phyloP scores from a whole-genome alignment of 2,113 vertebrate species.

The Sialia sialis region DNA sequence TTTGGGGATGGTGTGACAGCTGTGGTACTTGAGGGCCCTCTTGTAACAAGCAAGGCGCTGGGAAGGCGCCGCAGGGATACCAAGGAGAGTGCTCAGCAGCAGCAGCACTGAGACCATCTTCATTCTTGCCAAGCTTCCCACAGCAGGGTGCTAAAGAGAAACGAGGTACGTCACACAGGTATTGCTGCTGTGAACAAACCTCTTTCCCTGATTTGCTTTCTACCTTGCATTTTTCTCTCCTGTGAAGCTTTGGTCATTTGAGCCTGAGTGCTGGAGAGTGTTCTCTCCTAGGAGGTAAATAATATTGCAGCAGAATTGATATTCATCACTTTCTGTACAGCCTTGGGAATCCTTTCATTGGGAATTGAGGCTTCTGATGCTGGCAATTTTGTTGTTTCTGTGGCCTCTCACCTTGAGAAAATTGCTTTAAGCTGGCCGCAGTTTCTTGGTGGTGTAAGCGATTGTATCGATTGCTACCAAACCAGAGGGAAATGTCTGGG shows the following conservation, averaged over 20 bases:
- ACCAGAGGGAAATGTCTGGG: neutral
- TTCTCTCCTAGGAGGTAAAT: constrained; percentile 32
- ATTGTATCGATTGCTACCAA: neutral
- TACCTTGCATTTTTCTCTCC: neutral
- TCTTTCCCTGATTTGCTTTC: neutral
- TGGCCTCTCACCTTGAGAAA: constrained; percentile 46
- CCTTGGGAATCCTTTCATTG: neutral
- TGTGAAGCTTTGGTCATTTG: neutral
- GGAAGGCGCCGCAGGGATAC: constrained; percentile 20
- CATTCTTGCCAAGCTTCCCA: neutral
- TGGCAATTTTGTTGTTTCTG: constrained; percentile 21
- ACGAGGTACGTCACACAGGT: neutral
- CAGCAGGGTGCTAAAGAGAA: neutral
- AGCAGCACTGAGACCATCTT: constrained; percentile 29
- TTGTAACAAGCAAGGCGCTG: constrained; percentile 73
- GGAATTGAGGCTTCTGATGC: constrained; percentile 6
- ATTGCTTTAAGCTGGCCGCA: neutral
- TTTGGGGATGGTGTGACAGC: constrained; percentile 68
- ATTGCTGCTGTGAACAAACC: neutral
- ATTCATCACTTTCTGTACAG: constrained; percentile 26
- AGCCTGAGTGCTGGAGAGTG: neutral
- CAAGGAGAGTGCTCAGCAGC: constrained; percentile 63
- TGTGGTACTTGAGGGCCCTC: constrained; percentile 64
- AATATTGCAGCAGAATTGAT: neutral
- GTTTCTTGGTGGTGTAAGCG: neutral